Evolutionary conservation across 2,888 invertebrate genomes (phyloP).

Genomic region (Mesodorylaimus sp.): DNA sequence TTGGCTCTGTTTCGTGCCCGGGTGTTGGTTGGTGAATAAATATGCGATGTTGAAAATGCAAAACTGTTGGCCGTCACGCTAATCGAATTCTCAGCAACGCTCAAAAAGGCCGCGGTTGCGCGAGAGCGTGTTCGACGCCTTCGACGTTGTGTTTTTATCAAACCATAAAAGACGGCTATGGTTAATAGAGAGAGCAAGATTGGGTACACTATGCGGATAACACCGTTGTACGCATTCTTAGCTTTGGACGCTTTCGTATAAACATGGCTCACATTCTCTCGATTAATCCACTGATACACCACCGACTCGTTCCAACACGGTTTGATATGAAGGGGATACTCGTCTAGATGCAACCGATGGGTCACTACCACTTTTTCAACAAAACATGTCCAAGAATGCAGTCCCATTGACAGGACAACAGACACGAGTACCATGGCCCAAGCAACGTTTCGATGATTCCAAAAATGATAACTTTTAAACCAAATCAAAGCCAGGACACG

Average conservation of each 20-base stretch:
- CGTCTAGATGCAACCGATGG: too few relatives aligned
- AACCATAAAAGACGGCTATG: not conserved
- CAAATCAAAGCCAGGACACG: not conserved
- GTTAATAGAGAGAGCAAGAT: not conserved
- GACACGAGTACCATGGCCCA: not conserved
- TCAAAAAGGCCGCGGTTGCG: too few relatives aligned
- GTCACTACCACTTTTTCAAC: too few relatives aligned
- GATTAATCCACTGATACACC: not conserved
- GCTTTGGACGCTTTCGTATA: not conserved
- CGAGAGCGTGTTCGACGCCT: too few relatives aligned
- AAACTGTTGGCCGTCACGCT: too few relatives aligned
- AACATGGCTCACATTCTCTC: not conserved
- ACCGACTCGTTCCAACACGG: too few relatives aligned
- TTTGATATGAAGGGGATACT: too few relatives aligned
- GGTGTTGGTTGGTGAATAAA: too few relatives aligned
- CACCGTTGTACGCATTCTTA: not conserved
- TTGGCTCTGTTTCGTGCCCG: too few relatives aligned
- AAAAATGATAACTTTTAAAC: not conserved
- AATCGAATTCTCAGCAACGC: too few relatives aligned
- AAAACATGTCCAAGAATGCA: not conserved
- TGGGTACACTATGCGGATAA: not conserved
- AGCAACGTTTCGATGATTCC: not conserved
- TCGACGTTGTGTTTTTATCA: not conserved
- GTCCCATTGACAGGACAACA: not conserved
- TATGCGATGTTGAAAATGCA: too few relatives aligned